Evolutionary conservation across 2,888 invertebrate genomes (phyloP).

Genomic region (Villa cingulata): DNA sequence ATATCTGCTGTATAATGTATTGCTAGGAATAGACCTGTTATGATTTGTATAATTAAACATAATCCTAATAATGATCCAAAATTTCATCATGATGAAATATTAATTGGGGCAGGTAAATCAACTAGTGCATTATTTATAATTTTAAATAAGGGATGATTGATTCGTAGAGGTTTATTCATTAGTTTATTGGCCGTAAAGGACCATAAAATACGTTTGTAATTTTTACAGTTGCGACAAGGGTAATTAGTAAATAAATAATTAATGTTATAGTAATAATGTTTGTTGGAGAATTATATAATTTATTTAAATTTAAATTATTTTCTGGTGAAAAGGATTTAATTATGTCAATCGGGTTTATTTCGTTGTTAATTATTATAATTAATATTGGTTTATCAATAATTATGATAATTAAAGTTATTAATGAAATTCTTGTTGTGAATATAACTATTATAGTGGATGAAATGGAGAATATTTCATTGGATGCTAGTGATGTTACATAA

Average conservation of each 20-base stretch:
- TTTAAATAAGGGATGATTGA: constrained; percentile 40
- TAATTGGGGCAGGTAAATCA: constrained; percentile 45
- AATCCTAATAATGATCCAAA: constrained; percentile 52
- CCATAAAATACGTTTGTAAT: constrained; percentile 43
- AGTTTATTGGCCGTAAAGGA: constrained; percentile 39
- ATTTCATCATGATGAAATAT: constrained; percentile 53
- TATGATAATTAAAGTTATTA: constrained; percentile 20
- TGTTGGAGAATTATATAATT: constrained; percentile 42
- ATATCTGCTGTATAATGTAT: constrained; percentile 52
- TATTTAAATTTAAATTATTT: constrained; percentile 39
- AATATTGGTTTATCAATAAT: constrained; percentile 22
- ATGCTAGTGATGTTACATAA: constrained; percentile 48
- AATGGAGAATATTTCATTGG: constrained; percentile 44
- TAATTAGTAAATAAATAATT: constrained; percentile 47
- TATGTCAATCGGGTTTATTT: constrained; percentile 27
- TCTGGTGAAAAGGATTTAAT: constrained; percentile 26
- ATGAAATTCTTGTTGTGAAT: constrained; percentile 19
- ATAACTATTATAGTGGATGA: constrained; percentile 26
- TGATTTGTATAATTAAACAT: constrained; percentile 50
- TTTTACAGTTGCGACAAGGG: constrained; percentile 44
- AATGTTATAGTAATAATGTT: constrained; percentile 40
- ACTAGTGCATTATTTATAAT: constrained; percentile 46
- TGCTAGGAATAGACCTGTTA: constrained; percentile 53
- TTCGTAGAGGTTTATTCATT: constrained; percentile 40
- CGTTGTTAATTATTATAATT: constrained; percentile 33